Evolutionary conservation across 2,888 invertebrate genomes (phyloP), one percentile per base, ranked within the genome.

Genomic region (Auanema sp.): DNA sequence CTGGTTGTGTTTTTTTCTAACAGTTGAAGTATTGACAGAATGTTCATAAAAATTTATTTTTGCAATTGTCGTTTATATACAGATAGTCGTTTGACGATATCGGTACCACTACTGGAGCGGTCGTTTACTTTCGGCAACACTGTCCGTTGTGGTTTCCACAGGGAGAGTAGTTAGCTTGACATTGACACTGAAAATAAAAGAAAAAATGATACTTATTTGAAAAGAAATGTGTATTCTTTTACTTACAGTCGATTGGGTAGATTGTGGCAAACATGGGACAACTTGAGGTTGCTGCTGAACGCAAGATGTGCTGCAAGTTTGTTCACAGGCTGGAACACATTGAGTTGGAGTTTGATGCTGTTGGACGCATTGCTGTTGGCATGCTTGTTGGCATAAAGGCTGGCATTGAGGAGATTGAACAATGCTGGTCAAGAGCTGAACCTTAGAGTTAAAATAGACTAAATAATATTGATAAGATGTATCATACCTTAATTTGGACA

Each of bases 371-470:
- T 74, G 71, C 56, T 68, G 65, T 52, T 66, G 68, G 59, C 74
- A 74, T 42, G 68, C 60, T 49, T 65, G 64, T 57, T 74, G 66
- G 62, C 74, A 74, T 64, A 71, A 69, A 51, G 71, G 71, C 57
- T 64, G 52, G 55, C 74, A 74, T 47, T 71, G 69, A 24, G 65
- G 14, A 14, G 69, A 69, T 51, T 71, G 69, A 44, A 68, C 71
- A 33, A 73, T 60, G 16, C 65, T 60, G 41, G 66, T 60, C 51
- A 66, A 66, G 58, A 72, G 68, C 33, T 65, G 56, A 51, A 72
- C 65, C 55, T 67, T 56, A n/a, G n/a, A n/a, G n/a, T n/a, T n/a
- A n/a, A n/a, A n/a, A n/a, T n/a, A n/a, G n/a, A n/a, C n/a, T n/a
- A n/a, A n/a, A n/a, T n/a, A n/a, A 23, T 4, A 23, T 16, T 11